A percentile compares a stretch with the other conserved stretches of the same genome.
These are phyloP conservation scores for Tachypleus tridentatus DNA, from an alignment of 1,140 invertebrate genomes.

Conservation along the genomic window DNA sequence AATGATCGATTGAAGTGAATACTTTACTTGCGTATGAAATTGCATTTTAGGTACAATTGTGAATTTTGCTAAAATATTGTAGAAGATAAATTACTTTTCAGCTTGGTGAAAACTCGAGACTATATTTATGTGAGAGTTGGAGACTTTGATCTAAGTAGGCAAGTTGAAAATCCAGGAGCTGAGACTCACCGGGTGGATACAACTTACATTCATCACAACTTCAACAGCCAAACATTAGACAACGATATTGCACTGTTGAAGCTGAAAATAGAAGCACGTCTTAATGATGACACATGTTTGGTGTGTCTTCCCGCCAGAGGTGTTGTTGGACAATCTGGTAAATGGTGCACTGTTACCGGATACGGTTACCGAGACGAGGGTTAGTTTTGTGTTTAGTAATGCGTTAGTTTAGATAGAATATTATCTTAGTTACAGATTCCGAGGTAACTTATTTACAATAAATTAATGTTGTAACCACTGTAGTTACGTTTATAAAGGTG, in stretches of 20 bases:
- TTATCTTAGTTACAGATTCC: too few relatives aligned
- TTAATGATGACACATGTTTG: conserved; percentile 67
- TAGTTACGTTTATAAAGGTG: too few relatives aligned
- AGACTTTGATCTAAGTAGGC: conserved; percentile 73
- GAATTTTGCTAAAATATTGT: too few relatives aligned
- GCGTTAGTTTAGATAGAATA: too few relatives aligned
- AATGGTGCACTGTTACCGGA: conserved; percentile 79
- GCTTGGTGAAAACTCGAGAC: conserved; percentile 78
- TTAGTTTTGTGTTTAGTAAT: conserved; percentile 27
- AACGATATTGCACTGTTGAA: conserved; percentile 91
- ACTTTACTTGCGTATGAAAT: too few relatives aligned
- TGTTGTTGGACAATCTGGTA: conserved; percentile 69
- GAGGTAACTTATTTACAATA: too few relatives aligned
- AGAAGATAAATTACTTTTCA: conserved; percentile 29
- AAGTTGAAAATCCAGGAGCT: conserved; percentile 59
- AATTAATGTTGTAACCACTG: too few relatives aligned
- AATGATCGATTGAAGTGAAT: too few relatives aligned
- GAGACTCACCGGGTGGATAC: conserved; percentile 77
- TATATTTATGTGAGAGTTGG: conserved; percentile 83
- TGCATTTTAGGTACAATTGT: too few relatives aligned
- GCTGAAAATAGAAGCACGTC: conserved; percentile 73
- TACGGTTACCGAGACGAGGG: conserved; percentile 91
- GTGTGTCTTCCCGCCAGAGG: conserved; percentile 79
- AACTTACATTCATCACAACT: conserved; percentile 92
- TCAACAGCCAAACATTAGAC: conserved; percentile 88